Conservation (phyloP, 2,888 invertebrate species). For the Pterobdella sp. region DNA sequence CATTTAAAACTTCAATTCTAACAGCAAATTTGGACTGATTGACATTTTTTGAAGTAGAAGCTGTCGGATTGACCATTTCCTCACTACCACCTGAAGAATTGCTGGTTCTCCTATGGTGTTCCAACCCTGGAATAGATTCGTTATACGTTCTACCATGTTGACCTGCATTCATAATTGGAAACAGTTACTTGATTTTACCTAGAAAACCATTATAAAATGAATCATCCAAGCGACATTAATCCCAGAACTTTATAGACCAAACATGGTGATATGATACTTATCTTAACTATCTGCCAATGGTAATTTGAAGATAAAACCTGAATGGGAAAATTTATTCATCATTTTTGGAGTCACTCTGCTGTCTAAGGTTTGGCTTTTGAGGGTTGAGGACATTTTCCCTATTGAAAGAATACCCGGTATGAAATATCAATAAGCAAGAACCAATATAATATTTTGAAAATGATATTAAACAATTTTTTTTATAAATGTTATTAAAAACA, state of each 20-base stretch:
- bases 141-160: not conserved
- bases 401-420: not conserved
- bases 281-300: too few relatives aligned
- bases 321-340: slow-evolving; percentile 2
- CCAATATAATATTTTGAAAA: too few relatives aligned
- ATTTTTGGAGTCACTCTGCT: slow-evolving; percentile 18
- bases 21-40: not conserved
- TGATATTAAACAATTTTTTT: too few relatives aligned
- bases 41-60: not conserved
- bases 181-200: too few relatives aligned
- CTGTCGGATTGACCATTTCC: not conserved
- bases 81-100: not conserved
- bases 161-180: too few relatives aligned
- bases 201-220: too few relatives aligned
- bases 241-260: too few relatives aligned
- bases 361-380: slow-evolving; percentile 27
- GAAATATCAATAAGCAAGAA: not conserved
- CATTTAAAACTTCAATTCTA: not conserved
- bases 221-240: too few relatives aligned
- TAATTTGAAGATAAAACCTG: slow-evolving; percentile 8
- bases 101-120: not conserved
- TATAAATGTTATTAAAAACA: too few relatives aligned
- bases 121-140: not conserved
- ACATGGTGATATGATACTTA: too few relatives aligned
- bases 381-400: slow-evolving; percentile 7